Evolutionary conservation across 53 echinoderm and acorn worm species (phyloP).

Genomic region (Patiria pectinifera): DNA sequence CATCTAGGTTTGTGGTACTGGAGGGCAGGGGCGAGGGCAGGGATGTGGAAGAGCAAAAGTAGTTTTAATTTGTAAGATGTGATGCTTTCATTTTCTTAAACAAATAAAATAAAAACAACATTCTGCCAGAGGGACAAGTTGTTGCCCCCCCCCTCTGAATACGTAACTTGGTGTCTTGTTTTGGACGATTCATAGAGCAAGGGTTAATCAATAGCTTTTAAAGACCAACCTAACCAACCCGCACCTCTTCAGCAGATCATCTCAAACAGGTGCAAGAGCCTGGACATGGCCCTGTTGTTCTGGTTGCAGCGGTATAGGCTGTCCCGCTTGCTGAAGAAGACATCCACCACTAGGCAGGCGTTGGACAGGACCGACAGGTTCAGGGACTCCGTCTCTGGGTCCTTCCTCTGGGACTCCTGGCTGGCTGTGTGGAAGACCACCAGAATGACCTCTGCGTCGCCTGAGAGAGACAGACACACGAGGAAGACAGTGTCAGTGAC

Average conservation of each 20-base stretch:
- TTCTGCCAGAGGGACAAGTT: no score
- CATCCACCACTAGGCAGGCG: slow-evolving; percentile 81
- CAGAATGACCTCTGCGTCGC: slow-evolving; percentile 82
- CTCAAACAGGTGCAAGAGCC: slow-evolving; percentile 78
- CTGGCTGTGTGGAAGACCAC: slow-evolving; percentile 76
- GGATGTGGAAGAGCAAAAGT: no score
- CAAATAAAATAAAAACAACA: no score
- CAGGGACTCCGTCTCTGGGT: slow-evolving; percentile 85
- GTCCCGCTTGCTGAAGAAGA: slow-evolving; percentile 80
- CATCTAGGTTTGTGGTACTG: no score
- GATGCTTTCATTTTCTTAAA: no score
- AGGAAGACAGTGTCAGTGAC: background rate
- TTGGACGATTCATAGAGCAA: no score
- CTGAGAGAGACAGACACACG: slow-evolving; percentile 29
- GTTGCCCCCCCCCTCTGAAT: no score
- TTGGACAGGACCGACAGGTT: slow-evolving; percentile 68
- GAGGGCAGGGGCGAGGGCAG: no score
- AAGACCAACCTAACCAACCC: no score
- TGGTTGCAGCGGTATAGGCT: slow-evolving; percentile 83
- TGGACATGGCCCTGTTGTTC: slow-evolving; percentile 80
- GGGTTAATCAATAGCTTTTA: no score
- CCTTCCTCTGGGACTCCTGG: slow-evolving; percentile 61
- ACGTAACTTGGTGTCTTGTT: no score
- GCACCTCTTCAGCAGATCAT: slow-evolving; percentile 63
- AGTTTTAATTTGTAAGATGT: no score